Evolutionary conservation across 2,797 vertebrate genomes (phyloP).

Genomic region (Myripristis jacobus): DNA sequence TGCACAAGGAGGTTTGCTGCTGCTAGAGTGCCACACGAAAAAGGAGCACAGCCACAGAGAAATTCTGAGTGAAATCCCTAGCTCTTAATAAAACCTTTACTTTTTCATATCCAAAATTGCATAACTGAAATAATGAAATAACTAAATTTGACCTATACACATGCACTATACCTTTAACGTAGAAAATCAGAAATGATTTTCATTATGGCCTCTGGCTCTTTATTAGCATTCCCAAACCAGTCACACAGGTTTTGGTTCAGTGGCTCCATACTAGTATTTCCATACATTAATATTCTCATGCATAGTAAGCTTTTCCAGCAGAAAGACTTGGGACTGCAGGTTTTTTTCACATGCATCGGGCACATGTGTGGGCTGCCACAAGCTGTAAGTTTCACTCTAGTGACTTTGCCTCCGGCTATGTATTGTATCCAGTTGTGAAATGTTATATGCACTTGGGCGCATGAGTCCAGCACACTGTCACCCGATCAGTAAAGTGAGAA

Average conservation of each 20-base stretch:
- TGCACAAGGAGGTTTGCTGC: too few species aligned
- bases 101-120: constrained; percentile 17
- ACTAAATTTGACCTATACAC: constrained; percentile 1
- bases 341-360: constrained; percentile 27
- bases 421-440: constrained; percentile 39
- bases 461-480: constrained; percentile 13
- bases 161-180: constrained; percentile 11
- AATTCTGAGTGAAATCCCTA: neutral
- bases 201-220: constrained; percentile 23
- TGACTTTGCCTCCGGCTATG: constrained; percentile 53
- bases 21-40: neutral
- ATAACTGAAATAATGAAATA: constrained; percentile 16
- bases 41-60: neutral
- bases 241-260: constrained; percentile 53
- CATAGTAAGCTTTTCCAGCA: constrained; percentile 55
- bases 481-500: constrained; percentile 29
- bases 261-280: constrained; percentile 52
- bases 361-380: constrained; percentile 33
- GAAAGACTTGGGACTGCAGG: constrained; percentile 39
- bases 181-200: constrained; percentile 23
- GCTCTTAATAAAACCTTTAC: constrained; percentile 12
- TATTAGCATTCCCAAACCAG: constrained; percentile 43
- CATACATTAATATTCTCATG: constrained; percentile 63
- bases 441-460: constrained; percentile 5
- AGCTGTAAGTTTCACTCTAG: constrained; percentile 41